Evolutionary conservation across 2,888 invertebrate species (phyloP), one percentile per base, ranked within the genome.

Genomic region (Epiblema foenella): DNA sequence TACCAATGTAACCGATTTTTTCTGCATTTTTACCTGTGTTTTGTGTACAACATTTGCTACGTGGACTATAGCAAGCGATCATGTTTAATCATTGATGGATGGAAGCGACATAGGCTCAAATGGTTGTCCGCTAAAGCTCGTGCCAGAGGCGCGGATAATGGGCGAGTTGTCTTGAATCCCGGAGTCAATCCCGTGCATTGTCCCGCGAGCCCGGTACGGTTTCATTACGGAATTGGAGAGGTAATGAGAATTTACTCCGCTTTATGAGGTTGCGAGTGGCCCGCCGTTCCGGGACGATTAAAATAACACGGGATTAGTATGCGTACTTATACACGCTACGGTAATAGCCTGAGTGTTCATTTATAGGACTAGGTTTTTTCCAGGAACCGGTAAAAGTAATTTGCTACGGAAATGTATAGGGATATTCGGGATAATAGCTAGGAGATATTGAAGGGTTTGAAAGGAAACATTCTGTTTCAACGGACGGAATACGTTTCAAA

Each of bases 161-260:
- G 85, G 78, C 82, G 84, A 87, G 86, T 89, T 89, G 89, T 88
- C 87, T 88, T 81, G 90, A 90, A 89, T 87, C 89, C 89, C 83
- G 83, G 84, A 90, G 90, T 90, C 89, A 89, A 90, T 90, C 89
- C 85, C 81, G 80, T 80, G 79, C 85, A 89, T 88, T 89, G 89
- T 88, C 85, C 86, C 77, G 70, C 73, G 76, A 81, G 56, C 56
- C 20, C 64, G 52, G 67, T 24, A 58, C 67, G 66, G 69, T 52
- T 69, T 66, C 70, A 60, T 70, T 54, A 59, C 65, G 65, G 69
- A 66, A 66, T 70, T 60, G 64, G 59, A 59, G 59, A 63, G 51
- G 62, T 63, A 69, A 64, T 59, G 59, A 46, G 54, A 60, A 66
- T 49, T 59, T 69, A 39, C 65, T 54, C 18, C 66, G 49, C 11